Evolutionary conservation across 2,113 vertebrate species (phyloP).

Genomic region (Hystrix cristata): DNA sequence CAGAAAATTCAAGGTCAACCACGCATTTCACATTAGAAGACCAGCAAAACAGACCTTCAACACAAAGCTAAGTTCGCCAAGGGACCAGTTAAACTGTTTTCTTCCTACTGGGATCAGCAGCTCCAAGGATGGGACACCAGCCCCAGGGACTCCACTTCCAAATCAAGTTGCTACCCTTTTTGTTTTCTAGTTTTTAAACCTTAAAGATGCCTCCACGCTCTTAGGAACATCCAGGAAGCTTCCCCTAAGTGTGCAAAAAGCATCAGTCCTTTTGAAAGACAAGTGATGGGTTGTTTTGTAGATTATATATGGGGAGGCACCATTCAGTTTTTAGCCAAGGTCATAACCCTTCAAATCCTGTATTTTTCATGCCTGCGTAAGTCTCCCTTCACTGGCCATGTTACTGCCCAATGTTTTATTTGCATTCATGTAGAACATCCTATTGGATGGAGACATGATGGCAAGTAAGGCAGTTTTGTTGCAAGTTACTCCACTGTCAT

Average conservation of each 20-base stretch:
- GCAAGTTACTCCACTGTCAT: not conserved
- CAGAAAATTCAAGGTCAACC: too few species aligned
- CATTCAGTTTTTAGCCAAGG: not conserved
- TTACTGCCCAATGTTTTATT: not conserved
- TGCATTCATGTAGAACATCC: not conserved
- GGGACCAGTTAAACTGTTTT: not conserved
- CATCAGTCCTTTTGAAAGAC: not conserved
- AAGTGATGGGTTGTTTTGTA: not conserved
- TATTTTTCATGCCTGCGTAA: not conserved
- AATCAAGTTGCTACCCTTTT: fast-evolving
- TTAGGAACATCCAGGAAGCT: constrained; percentile 79
- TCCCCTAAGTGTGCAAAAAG: not conserved
- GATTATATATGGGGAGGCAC: not conserved
- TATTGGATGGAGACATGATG: fast-evolving
- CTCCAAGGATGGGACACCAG: not conserved
- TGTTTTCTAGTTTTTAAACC: not conserved
- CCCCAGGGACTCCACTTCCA: fast-evolving
- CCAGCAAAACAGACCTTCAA: not conserved
- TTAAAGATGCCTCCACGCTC: constrained; percentile 74
- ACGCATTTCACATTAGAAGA: not conserved
- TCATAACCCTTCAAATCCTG: not conserved
- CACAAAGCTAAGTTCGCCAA: not conserved
- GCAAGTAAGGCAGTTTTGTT: not conserved
- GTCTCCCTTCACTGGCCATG: not conserved
- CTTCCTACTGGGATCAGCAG: not conserved